Evolutionary conservation across 2,113 vertebrate species (phyloP), one percentile per base, ranked within the genome.

Genomic region (Sinocyclocheilus rhinocerous): DNA sequence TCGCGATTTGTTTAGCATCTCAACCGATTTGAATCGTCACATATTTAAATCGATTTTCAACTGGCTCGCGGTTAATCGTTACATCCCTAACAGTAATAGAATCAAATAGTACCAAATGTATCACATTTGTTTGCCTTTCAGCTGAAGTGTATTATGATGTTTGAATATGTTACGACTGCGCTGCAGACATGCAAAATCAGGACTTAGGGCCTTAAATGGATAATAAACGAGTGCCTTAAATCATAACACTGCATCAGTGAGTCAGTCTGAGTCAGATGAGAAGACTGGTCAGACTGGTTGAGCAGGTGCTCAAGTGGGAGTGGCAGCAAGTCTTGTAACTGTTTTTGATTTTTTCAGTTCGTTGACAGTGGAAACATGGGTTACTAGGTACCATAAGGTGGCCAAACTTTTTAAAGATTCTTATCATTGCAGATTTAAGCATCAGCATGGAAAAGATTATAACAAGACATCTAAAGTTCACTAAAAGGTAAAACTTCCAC

Each of bases 221-320:
- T 29, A 50, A 36, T 67, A 75, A 50, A 76, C 0, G 1, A 4
- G 57, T 29, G n/a, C 50, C 50, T 61, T 78, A 57, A 13, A 59
- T 39, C 16, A 80, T 29, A 24, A n/a, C 10, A 73, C 45, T 26
- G 76, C 6, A 57, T 16, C 18, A 72, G 52, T 67, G 29, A 29
- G 65, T 33, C 79, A 61, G 55, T 42, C 11, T 67, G 29, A 29
- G 65, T 33, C 79, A 61, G 55, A 55, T 16, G 36, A 33, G 36
- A 52, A 85, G 24, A 48, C 84, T 61, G 65, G 88, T 85, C 84
- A 76, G n/a, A 84, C 78, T 4, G 63, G 88, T 83, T 83, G 3
- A 69, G 45, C 79, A 70, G 81, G 88, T 87, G 81, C 36, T 12
- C 15, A 20, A 26, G 79, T 50, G 75, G 83, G 79, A 6, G 79